Evolutionary conservation across 2,888 invertebrate species (phyloP).

Genomic region (Polyommatus icarus): DNA sequence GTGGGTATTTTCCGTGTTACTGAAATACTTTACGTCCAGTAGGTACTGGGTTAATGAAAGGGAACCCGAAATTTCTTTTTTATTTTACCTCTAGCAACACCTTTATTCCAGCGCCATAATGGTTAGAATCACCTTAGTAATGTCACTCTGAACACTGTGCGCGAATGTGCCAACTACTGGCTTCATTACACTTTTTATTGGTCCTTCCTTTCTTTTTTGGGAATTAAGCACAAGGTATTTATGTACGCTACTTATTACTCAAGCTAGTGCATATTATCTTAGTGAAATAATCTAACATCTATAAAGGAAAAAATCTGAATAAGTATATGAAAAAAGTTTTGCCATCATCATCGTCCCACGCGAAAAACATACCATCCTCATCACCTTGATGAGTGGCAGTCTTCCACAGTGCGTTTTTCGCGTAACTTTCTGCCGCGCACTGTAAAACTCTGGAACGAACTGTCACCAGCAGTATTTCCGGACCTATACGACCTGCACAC

Average conservation of each 20-base stretch:
- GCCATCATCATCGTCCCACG: no score
- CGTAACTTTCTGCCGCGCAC: no score
- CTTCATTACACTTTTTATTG: slow-evolving; percentile 7
- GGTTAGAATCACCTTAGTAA: background rate
- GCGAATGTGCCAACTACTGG: slow-evolving; percentile 9
- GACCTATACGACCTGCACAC: no score
- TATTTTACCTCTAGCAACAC: background rate
- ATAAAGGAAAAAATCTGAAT: no score
- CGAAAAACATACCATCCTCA: no score
- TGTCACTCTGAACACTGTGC: background rate
- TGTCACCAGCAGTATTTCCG: no score
- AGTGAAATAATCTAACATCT: no score
- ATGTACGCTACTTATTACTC: background rate
- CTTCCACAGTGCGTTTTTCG: no score
- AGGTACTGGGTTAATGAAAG: slow-evolving; percentile 11
- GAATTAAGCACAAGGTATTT: background rate
- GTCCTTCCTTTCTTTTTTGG: background rate
- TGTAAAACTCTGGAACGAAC: no score
- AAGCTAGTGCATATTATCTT: no score
- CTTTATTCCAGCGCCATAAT: background rate
- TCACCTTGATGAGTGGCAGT: no score
- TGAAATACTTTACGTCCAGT: slow-evolving; percentile 16
- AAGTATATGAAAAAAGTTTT: no score
- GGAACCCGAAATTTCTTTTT: background rate
- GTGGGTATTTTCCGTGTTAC: background rate